These are phyloP conservation scores for Channa argus DNA, from an alignment of 2,113 vertebrate genomes.

Conservation along the genomic window DNA sequence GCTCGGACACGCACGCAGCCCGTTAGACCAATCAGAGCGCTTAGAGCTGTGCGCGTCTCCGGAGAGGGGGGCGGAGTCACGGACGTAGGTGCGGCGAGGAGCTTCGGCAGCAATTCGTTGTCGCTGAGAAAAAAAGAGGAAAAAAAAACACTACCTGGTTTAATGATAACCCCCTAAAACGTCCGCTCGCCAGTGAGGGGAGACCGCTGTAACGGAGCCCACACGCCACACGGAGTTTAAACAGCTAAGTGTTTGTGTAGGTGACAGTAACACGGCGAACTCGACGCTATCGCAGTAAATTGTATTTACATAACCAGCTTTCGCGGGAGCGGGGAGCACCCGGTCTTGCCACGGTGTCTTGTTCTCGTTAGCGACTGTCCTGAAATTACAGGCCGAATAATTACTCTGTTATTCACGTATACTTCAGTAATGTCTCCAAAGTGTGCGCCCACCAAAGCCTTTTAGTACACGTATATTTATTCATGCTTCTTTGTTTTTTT, in stretches of 20 bases:
- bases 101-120: constrained; percentile 19
- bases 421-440: not conserved
- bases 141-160: not conserved
- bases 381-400: constrained; percentile 1
- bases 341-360: constrained; percentile 30
- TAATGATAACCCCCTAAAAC: not conserved
- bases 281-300: not conserved
- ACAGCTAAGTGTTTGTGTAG: constrained; percentile 6
- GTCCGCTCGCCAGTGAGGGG: not conserved
- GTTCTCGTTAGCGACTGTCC: not conserved
- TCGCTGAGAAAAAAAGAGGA: constrained; percentile 1
- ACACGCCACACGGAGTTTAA: not conserved
- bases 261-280: not conserved
- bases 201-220: not conserved
- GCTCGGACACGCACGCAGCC: constrained; percentile 19
- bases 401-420: not conserved
- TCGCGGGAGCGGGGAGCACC: constrained; percentile 7
- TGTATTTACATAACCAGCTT: constrained; percentile 80
- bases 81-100: constrained; percentile 41
- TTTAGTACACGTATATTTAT: not conserved
- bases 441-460: accelerated
- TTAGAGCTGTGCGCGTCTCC: constrained; percentile 5
- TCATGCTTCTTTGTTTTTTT: constrained; percentile 20
- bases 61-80: constrained; percentile 64
- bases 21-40: constrained; percentile 56